Evolutionary conservation across 1,140 invertebrate species (phyloP), one percentile per base, ranked within the genome.

Genomic region (Pantala flavescens): DNA sequence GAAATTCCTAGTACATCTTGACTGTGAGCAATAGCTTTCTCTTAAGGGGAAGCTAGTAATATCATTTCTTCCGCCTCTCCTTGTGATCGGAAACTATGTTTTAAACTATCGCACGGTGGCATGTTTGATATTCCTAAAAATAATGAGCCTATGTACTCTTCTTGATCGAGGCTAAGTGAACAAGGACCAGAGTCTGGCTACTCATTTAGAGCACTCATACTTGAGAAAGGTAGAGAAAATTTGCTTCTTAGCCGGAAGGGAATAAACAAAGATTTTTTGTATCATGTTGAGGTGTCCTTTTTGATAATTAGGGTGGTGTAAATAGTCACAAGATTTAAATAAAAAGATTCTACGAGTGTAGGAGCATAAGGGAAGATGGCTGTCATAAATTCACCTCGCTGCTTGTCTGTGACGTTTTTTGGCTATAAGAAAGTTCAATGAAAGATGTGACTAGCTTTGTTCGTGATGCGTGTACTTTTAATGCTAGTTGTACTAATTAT

Each of bases 41-140:
- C 28, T 36, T 36, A 2, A 9, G 28, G 9, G 28, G 28, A 36
- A 36, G 28, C 28, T 36, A 36, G 9, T 36, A 36, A 36, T 36
- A 36, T 36, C 28, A 71, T 24, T 70, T 24, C 70, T 71, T 23
- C 24, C 70, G 23, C 70, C 70, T 24, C 70, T 71, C 70, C 70
- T 24, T 24, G 24, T 24, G 70, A 71, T 24, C 23, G 24, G 11
- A 23, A 71, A n/a, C 23, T 71, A 2, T 70, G 23, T 70, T 70
- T 70, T 70, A 70, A 23, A 70, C 2, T n/a, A 70, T 21, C 63
- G 23, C 19, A 70, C 19, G 63, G 63, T 70, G 23, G 23, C 19
- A 70, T n/a, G 23, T 36, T 36, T 36, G 28, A 36, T 36, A 70
- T 21, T 21, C 19, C 63, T 70, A 23, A 70, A n/a, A 70, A 12